phyloP scores from a whole-genome alignment of 1,140 invertebrate species.

The Semibalanus balanoides region DNA sequence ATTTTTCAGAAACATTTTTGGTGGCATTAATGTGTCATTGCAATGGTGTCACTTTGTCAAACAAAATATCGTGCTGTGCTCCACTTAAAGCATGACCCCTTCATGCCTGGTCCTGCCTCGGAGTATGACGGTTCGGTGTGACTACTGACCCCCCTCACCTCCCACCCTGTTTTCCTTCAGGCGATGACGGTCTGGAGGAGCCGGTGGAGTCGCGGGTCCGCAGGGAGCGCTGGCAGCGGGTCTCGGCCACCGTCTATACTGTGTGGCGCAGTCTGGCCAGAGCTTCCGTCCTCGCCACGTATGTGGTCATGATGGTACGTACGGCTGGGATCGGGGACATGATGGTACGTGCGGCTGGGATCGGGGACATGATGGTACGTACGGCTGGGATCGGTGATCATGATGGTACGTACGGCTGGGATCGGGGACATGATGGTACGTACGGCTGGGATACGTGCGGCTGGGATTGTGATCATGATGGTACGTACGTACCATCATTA shows the following conservation, averaged over 20 bases:
- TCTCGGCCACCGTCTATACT: not conserved
- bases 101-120: too few species aligned
- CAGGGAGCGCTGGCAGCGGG: not conserved
- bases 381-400: not conserved
- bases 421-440: not conserved
- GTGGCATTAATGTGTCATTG: too few species aligned
- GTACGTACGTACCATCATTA: not conserved
- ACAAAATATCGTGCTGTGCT: too few species aligned
- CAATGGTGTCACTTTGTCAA: too few species aligned
- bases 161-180: too few species aligned
- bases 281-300: not conserved
- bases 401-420: not conserved
- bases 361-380: not conserved
- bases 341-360: not conserved
- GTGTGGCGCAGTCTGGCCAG: not conserved
- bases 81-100: too few species aligned
- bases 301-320: slow-evolving; percentile 3
- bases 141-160: too few species aligned
- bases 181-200: not conserved
- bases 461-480: not conserved
- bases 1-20: too few species aligned
- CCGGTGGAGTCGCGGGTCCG: not conserved
- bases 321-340: not conserved
- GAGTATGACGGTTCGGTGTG: too few species aligned
- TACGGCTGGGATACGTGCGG: not conserved